Evolutionary conservation across 2,888 invertebrate species (phyloP).

Genomic region (Nephrotoma flavescens): DNA sequence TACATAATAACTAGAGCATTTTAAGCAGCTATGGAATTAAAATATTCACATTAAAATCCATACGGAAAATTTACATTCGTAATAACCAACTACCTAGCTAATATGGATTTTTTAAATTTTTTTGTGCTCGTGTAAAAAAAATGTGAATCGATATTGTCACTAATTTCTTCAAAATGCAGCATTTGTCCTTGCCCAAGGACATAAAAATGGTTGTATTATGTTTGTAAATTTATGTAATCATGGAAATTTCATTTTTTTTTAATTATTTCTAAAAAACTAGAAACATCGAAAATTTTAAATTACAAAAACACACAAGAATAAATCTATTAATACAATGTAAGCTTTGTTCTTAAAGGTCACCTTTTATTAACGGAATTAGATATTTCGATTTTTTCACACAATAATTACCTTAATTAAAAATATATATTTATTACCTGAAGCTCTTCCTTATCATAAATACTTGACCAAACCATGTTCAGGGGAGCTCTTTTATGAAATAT

Average conservation of each 20-base stretch:
- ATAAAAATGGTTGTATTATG: neutral
- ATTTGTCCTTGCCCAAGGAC: constrained; percentile 5
- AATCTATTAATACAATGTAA: neutral
- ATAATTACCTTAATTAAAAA: neutral
- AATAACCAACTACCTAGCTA: neutral
- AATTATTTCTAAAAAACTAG: neutral
- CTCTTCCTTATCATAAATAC: neutral
- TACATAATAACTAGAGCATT: neutral
- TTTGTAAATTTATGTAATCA: neutral
- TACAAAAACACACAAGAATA: neutral
- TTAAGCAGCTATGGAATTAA: neutral
- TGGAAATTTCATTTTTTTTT: neutral
- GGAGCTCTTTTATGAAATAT: neutral
- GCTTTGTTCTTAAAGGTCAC: neutral
- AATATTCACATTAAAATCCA: neutral
- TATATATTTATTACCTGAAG: neutral
- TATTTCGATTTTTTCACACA: neutral
- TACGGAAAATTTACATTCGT: neutral
- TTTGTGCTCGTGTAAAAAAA: neutral
- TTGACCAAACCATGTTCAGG: neutral
- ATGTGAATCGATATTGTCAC: neutral
- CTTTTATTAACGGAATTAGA: neutral
- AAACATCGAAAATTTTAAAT: neutral
- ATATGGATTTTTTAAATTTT: neutral
- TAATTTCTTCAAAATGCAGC: neutral